Conservation (phyloP, 2,797 vertebrate genomes). For the Calcarius lapponicus region DNA sequence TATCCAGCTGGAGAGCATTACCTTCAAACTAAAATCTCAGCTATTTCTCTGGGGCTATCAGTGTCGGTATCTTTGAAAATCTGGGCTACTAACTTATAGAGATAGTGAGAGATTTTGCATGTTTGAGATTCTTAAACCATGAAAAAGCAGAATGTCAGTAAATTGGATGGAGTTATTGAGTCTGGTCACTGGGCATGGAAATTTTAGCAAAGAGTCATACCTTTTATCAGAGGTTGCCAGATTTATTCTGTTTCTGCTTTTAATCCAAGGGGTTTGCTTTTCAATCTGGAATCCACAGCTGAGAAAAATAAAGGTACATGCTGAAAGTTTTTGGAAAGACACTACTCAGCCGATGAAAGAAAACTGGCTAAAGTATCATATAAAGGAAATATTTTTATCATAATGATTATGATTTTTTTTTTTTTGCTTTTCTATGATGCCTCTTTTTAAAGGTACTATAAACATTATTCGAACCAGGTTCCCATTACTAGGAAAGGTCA, state of each 20-base stretch:
- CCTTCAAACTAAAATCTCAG: neutral
- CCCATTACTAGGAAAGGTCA: slow-evolving; percentile 31
- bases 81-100: neutral
- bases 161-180: neutral
- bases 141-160: neutral
- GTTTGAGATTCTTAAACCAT: neutral
- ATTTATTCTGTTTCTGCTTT: slow-evolving; percentile 3
- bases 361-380: neutral
- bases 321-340: slow-evolving; percentile 11
- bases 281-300: neutral
- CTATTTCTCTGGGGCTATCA: neutral
- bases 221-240: neutral
- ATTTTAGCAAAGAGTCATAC: neutral
- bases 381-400: neutral
- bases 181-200: neutral
- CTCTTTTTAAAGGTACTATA: slow-evolving; percentile 32
- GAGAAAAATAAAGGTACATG: neutral
- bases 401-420: neutral
- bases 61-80: neutral
- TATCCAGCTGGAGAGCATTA: neutral
- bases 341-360: neutral
- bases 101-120: neutral
- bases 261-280: neutral
- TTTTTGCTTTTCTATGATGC: slow-evolving; percentile 9
- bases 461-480: slow-evolving; percentile 38